A percentile compares a stretch with the other conserved stretches of the same genome.
These are phyloP conservation scores for Geococcyx californianus DNA, from an alignment of 2,113 vertebrate genomes.

Conservation along the genomic window DNA sequence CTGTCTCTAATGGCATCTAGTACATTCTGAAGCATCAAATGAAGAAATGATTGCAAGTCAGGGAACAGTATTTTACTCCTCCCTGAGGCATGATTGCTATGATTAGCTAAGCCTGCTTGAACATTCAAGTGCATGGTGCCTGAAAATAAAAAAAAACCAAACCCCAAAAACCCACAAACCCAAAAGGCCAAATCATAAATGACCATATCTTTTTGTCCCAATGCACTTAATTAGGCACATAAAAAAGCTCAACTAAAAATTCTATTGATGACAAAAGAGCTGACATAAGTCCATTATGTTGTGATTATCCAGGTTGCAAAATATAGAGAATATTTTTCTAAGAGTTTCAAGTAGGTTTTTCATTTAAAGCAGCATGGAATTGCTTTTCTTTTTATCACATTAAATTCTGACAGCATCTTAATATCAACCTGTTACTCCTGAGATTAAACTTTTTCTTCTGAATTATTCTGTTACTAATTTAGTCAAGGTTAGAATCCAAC, in stretches of 20 bases:
- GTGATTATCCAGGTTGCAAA: neutral
- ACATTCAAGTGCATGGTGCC: neutral
- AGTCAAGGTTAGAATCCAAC: constrained; percentile 5
- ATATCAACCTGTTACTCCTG: neutral
- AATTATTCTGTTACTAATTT: constrained; percentile 42
- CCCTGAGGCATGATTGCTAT: neutral
- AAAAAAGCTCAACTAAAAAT: neutral
- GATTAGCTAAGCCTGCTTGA: neutral
- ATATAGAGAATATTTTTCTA: neutral
- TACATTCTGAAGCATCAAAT: constrained; percentile 17
- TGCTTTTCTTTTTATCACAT: constrained; percentile 5
- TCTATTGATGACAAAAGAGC: neutral
- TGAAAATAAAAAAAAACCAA: neutral
- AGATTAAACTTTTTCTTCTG: constrained; percentile 8
- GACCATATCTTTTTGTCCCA: neutral
- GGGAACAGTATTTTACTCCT: constrained; percentile 20
- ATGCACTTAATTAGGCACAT: neutral
- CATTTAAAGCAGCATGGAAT: neutral
- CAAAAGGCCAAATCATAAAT: neutral
- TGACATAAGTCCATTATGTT: neutral
- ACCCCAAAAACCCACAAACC: neutral
- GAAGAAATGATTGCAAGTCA: neutral
- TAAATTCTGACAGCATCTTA: constrained; percentile 5
- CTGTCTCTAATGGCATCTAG: neutral
- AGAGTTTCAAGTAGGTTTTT: neutral